These are phyloP conservation scores for Laticauda laticaudata DNA, from an alignment of 2,113 vertebrate species.

Conservation along the genomic window DNA sequence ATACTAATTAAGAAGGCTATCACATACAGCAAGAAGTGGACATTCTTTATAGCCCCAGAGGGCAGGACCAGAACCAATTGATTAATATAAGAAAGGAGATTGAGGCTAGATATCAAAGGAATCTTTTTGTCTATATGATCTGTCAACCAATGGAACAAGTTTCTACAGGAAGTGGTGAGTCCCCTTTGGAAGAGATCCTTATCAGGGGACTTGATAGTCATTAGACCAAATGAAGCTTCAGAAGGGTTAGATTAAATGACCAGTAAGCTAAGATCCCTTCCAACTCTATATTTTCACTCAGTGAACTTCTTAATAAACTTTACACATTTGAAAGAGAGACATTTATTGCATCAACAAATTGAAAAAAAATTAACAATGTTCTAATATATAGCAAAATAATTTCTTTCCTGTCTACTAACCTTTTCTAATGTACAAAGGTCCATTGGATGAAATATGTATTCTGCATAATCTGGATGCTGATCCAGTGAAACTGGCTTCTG, in stretches of 20 bases:
- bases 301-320: neutral
- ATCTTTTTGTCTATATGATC: neutral
- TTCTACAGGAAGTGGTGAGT: neutral
- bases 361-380: neutral
- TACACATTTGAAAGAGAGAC: neutral
- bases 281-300: neutral
- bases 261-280: neutral
- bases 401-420: slow-evolving; percentile 72
- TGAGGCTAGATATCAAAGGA: neutral
- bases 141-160: neutral
- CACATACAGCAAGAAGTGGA: neutral
- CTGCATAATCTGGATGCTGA: slow-evolving; percentile 96
- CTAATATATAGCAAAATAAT: neutral
- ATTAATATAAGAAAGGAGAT: neutral
- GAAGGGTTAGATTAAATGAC: neutral
- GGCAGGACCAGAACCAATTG: neutral
- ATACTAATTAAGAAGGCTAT: neutral
- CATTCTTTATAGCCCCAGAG: neutral
- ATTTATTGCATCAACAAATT: neutral
- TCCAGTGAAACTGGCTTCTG: slow-evolving; percentile 96
- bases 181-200: neutral
- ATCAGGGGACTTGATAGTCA: neutral
- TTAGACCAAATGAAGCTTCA: neutral
- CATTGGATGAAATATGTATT: slow-evolving; percentile 99
- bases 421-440: slow-evolving; percentile 96